phyloP scores from a whole-genome alignment of 2,797 vertebrate species.

The Cryptoprocta ferox region DNA sequence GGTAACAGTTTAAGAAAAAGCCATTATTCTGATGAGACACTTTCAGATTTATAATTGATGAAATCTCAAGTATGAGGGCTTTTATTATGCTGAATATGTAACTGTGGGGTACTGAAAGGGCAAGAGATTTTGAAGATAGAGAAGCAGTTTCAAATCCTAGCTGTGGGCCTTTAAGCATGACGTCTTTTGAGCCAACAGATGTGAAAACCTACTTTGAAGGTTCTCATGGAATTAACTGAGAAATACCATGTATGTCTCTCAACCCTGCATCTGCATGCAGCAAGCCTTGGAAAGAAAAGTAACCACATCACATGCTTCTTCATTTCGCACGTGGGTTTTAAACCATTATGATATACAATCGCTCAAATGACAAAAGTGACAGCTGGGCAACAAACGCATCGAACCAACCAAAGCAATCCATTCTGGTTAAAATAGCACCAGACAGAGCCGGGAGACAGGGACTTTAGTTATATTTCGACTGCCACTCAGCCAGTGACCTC shows the following conservation, averaged over 20 bases:
- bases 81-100: background rate
- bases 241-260: background rate
- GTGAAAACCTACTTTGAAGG: background rate
- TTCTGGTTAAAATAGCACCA: background rate
- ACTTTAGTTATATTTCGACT: background rate
- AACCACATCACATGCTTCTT: background rate
- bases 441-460: background rate
- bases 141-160: background rate
- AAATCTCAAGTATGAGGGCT: background rate
- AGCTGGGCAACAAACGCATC: conserved; percentile 21
- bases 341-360: background rate
- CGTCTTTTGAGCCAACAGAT: background rate
- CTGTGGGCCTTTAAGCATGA: background rate
- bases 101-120: background rate
- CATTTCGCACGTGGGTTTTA: conserved; percentile 20
- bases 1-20: conserved; percentile 5
- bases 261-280: background rate
- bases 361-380: conserved; percentile 40
- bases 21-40: background rate
- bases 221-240: background rate
- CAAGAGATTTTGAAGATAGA: background rate
- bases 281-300: background rate
- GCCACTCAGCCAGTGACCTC: background rate
- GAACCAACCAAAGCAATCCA: background rate
- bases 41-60: conserved; percentile 32